Conservation (phyloP, 1,140 invertebrate genomes). For the Telenomus remus region DNA sequence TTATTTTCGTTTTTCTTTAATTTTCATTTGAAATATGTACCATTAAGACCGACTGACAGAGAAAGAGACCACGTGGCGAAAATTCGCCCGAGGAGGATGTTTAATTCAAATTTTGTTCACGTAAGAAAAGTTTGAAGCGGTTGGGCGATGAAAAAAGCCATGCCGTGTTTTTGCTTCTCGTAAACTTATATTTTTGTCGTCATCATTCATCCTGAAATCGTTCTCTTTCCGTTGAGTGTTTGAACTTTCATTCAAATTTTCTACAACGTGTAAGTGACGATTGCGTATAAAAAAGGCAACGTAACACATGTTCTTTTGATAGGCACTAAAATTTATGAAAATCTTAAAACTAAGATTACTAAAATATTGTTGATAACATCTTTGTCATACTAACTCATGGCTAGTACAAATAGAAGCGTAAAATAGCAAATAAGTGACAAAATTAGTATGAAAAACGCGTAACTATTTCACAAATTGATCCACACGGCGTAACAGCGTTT, state of each 20-base stretch:
- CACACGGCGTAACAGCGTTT: conserved; percentile 32
- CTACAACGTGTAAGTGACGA: no score
- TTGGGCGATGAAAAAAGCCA: neutral
- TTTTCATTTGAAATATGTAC: conserved; percentile 34
- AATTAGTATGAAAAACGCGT: no score
- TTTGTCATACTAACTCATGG: no score
- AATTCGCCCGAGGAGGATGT: conserved; percentile 9
- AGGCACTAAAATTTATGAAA: no score
- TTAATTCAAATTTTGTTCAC: conserved; percentile 35
- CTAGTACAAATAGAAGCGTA: no score
- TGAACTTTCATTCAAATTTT: no score
- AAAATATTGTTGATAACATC: no score
- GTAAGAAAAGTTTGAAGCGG: conserved; percentile 20
- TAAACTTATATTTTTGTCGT: neutral
- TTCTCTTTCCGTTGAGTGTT: conserved; percentile 4
- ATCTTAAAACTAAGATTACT: no score
- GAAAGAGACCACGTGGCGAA: conserved; percentile 8
- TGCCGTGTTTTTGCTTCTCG: neutral
- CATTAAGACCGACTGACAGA: conserved; percentile 28
- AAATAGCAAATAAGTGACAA: no score
- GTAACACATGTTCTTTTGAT: no score
- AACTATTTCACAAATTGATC: conserved; percentile 39
- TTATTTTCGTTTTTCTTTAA: conserved; percentile 23
- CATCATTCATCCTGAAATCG: no score
- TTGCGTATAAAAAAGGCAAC: no score